Base-by-base conservation (phyloP, 1,140 invertebrate species). In the Odontomachus brunneus region DNA sequence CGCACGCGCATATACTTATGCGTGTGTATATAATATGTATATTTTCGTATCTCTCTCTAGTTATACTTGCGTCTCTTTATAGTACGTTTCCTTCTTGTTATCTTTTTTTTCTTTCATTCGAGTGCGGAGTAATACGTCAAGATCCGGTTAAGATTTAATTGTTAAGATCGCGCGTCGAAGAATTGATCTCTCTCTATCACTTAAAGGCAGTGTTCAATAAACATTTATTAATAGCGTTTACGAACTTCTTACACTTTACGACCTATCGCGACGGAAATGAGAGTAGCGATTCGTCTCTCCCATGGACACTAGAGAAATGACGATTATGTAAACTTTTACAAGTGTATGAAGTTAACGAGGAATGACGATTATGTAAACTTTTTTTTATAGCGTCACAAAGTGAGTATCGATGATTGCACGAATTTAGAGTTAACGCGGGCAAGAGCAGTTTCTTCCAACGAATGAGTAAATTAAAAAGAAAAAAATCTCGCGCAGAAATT, bases 201-300 rank as follows among this genome's bases (percentile, higher is more conserved):
- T 59, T 65, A 82, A 75, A 84, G 87, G 87, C 87, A 88, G 87
- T 88, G 87, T 84, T 84, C 44, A 73, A 48, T 87, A 62, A 88
- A 84, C 65, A 48, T 80, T 72, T 29, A 57, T 85, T 67, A 22
- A 65, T 44, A 62, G 44, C 15, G 67, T 44, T 78, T 66, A 67
- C n/a, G n/a, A 78, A 57, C 22, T 57, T n/a, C 44, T 78, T 48
- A 69, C 44, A 14, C 17, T 76, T 24, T 66, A 76, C 2, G 29
- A 78, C 0, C 65, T 80, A 80, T 78, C 17, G 33, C 29, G 60
- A 63, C 11, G n/a, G 5, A 33, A 63, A 19, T 38, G 7, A 38
- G 11, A 29, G 14, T 62, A 29, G 9, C 33, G 60, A 63, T 63
- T 44, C 15, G 38, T 78, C 12, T 19, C 57, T n/a, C 26, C 17